Evolutionary conservation across 2,888 invertebrate species (phyloP).

Genomic region (Ichneumoninae sp.): DNA sequence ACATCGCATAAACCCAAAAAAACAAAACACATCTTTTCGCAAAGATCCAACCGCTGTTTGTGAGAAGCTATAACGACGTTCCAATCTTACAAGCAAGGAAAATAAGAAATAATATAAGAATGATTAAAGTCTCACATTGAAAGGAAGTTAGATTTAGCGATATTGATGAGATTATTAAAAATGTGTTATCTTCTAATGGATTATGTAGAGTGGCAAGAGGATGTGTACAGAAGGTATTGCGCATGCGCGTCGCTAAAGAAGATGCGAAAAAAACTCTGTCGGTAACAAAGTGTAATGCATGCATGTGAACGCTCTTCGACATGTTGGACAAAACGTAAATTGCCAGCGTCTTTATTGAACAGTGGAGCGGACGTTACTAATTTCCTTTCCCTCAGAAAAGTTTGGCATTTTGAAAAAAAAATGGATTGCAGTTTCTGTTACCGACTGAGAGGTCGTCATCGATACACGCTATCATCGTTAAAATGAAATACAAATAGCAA

Average conservation of each 20-base stretch:
- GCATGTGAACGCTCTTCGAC: not conserved
- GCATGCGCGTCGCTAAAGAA: not conserved
- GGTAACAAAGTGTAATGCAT: not conserved
- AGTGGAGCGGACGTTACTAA: not conserved
- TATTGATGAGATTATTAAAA: not conserved
- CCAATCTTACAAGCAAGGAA: not conserved
- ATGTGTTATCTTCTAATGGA: not conserved
- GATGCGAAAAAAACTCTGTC: not conserved
- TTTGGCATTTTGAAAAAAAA: not conserved
- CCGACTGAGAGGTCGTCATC: not conserved
- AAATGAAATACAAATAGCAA: too few relatives aligned
- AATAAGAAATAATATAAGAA: not conserved
- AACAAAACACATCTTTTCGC: constrained; percentile 1
- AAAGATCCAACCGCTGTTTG: not conserved
- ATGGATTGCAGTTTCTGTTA: not conserved
- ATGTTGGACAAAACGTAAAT: not conserved
- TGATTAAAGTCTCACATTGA: not conserved
- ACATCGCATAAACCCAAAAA: not conserved
- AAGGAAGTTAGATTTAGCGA: not conserved
- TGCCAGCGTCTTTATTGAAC: not conserved
- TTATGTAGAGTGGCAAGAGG: not conserved
- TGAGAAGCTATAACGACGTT: not conserved
- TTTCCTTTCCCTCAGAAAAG: not conserved
- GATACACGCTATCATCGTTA: too few relatives aligned
- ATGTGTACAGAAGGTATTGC: not conserved